Conservation (phyloP, 2,797 vertebrate genomes). For the Picus viridis region DNA sequence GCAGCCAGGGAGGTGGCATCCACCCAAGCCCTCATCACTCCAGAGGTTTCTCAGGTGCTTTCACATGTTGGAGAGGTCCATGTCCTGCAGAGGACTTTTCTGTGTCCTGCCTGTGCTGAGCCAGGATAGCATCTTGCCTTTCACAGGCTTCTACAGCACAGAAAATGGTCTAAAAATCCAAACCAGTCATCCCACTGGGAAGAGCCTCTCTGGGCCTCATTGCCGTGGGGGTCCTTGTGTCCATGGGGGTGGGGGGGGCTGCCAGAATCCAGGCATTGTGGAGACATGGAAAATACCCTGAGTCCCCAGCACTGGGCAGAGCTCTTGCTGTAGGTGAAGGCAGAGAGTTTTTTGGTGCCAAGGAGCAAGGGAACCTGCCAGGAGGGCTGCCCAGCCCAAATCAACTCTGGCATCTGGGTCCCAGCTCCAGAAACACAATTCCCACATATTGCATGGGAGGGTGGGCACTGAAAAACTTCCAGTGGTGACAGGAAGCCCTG, state of each 20-base stretch:
- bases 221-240: neutral
- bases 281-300: fast-evolving
- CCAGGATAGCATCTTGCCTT: neutral
- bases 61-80: neutral
- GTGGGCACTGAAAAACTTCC: neutral
- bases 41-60: neutral
- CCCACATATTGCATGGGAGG: neutral
- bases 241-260: neutral
- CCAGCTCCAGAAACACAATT: neutral
- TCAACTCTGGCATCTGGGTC: neutral
- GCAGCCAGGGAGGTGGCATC: neutral
- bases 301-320: fast-evolving
- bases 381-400: neutral
- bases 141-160: neutral
- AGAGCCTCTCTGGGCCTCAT: neutral
- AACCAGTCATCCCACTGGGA: fast-evolving
- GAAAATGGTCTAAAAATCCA: neutral
- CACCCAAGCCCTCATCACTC: neutral
- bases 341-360: neutral
- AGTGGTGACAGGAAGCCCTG: neutral
- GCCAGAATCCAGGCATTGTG: neutral
- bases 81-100: neutral
- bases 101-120: neutral
- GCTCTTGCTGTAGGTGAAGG: neutral
- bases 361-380: neutral